Base-by-base conservation (phyloP, 2,888 invertebrate species). In the Cerastis leucographa region DNA sequence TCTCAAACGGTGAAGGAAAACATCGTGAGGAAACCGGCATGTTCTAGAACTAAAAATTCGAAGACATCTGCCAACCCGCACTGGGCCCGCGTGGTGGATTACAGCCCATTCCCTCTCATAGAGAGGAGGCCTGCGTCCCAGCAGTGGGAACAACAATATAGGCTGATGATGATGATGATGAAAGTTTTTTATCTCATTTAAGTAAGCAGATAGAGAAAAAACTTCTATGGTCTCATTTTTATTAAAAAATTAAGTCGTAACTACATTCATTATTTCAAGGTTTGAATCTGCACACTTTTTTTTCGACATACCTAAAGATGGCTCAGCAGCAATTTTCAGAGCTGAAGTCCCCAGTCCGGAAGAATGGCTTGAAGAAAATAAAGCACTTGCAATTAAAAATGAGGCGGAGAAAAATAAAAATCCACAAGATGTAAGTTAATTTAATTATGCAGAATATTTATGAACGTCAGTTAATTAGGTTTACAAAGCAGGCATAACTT, bases 331-430 rank as follows among this genome's bases (percentile, higher is more conserved):
- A 17, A 93, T 95, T 67, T 82, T 95, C 3, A 93, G 88, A 83
- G 94, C 91, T 35, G 93, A 94, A 83, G 70, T 94, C 0, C 92
- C 91, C 2, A 82, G 90, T 3, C 95, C 96, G 1, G 56, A 83
- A 0, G 93, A 94, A 76, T 95, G 95, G 95, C 80, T 90, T 65
- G 90, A 93, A 73, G 81, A 93, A 83, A 94, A 95, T 71, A 81
- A 93, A 86, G 80, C 77, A 4, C 92, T 91, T 73, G 62, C 92
- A 44, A 86, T 87, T 71, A 74, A 90, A 66, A 90, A 92, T 69
- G 91, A 90, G 74, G 86, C 91, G 0, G 91, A 93, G 35, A 93
- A 93, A 86, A 91, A 90, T 12, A 94, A 93, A 90, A 83, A 88
- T 54, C 54, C 88, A 17, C 76, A 84, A 11, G 86, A 93, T 83